Evolutionary conservation across 2,888 invertebrate genomes (phyloP), one percentile per base, ranked within the genome.

Genomic region (Papilio elwesi): DNA sequence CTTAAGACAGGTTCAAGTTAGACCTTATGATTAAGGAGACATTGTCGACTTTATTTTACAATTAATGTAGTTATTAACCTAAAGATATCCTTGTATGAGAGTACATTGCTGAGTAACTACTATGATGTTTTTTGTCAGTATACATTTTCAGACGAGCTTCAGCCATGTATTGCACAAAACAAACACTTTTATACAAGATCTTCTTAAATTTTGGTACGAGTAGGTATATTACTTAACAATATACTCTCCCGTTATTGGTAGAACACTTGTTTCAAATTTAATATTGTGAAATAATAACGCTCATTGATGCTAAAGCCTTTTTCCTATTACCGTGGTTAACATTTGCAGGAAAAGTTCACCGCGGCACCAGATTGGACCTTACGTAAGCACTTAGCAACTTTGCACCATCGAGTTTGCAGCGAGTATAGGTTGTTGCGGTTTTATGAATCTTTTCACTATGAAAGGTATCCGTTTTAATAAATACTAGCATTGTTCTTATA

Each of bases 321-420:
- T 65, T 63, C 49, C 64, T 64, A 69, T 73, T 69, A 65, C 57
- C 64, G 68, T 47, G 64, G 68, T 73, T 68, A 73, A 73, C 73
- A 73, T 73, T 73, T 69, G 68, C 47, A 64, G 73, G 57, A 73
- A 69, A 68, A 73, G 68, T 73, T 73, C 55, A 51, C n/a, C 51
- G 51, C 6, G 55, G 57, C 68, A 55, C 68, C 68, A 68, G 73
- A 69, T 73, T 73, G 73, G 65, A 68, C 73, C 68, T 69, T 73
- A 65, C 68, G 73, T 73, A 73, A 73, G 73, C 73, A 73, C 73
- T 69, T 69, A 69, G 64, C 69, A 73, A 73, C 51, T 73, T 72
- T 72, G 64, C 64, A 57, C 15, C 72, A 65, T 68, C 63, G 51
- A 73, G 65, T 59, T 73, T 68, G 65, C 12, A 47, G 55, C 53